Conservation (phyloP, 1,140 invertebrate species). For the Anthonomus grandis region DNA sequence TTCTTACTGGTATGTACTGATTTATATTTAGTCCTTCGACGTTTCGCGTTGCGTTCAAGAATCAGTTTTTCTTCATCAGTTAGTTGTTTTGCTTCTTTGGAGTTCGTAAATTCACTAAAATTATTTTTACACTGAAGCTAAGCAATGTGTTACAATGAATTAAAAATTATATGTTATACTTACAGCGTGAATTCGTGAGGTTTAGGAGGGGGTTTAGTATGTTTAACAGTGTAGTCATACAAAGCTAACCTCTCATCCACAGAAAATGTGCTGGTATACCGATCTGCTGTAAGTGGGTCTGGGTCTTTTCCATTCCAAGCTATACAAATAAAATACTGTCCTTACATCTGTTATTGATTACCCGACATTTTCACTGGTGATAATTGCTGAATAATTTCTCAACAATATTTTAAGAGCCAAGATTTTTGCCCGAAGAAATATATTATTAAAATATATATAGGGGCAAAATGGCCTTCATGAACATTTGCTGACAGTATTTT, state of each 20-base stretch:
- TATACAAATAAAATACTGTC: constrained; percentile 39
- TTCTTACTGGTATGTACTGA: constrained; percentile 63
- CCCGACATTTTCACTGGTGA: too few relatives aligned
- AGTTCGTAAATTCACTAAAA: constrained; percentile 18
- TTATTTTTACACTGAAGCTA: too few relatives aligned
- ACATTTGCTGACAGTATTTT: too few relatives aligned
- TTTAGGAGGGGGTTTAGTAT: constrained; percentile 44
- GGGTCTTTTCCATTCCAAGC: constrained; percentile 49
- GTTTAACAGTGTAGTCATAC: constrained; percentile 52
- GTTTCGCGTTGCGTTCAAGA: constrained; percentile 60
- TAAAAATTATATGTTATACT: constrained; percentile 30
- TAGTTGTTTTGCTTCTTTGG: constrained; percentile 30
- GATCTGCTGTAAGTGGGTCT: constrained; percentile 55
- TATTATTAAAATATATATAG: too few relatives aligned
- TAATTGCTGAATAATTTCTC: too few relatives aligned
- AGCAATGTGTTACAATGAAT: too few relatives aligned
- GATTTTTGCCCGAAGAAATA: too few relatives aligned
- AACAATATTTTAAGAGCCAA: too few relatives aligned
- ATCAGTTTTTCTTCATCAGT: constrained; percentile 53
- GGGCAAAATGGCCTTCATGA: too few relatives aligned
- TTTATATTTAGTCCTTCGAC: constrained; percentile 60
- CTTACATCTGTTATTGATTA: too few relatives aligned
- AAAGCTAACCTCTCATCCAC: constrained; percentile 52
- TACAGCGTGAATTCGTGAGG: constrained; percentile 44
- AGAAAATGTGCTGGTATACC: constrained; percentile 53